These are phyloP conservation scores for Eulithis testata DNA, from an alignment of 2,888 invertebrate genomes.

Conservation along the genomic window DNA sequence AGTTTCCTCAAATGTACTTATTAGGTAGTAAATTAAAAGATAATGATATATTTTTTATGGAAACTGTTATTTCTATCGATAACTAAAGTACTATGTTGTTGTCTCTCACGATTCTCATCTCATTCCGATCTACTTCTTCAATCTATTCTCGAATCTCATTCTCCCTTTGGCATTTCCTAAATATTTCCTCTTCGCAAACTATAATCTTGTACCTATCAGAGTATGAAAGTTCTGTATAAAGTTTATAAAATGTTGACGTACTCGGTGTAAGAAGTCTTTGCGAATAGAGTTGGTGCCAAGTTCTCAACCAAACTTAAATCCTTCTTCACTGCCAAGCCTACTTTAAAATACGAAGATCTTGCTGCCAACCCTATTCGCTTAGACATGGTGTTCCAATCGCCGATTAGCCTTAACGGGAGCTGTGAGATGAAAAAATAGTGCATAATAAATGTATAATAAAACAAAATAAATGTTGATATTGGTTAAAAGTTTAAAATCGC, in stretches of 20 bases:
- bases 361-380: slow-evolving; percentile 28
- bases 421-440: slow-evolving; percentile 73
- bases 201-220: slow-evolving; percentile 16
- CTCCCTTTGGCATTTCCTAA: slow-evolving; percentile 38
- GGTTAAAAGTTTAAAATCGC: slow-evolving; percentile 16
- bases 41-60: too few species aligned
- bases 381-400: slow-evolving; percentile 75
- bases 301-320: slow-evolving; percentile 4
- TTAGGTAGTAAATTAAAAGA: too few species aligned
- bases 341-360: slow-evolving; percentile 20
- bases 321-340: slow-evolving; percentile 12
- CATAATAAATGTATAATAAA: slow-evolving; percentile 33
- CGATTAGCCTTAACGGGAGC: slow-evolving; percentile 79
- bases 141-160: slow-evolving; percentile 19
- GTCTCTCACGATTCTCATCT: slow-evolving; percentile 6
- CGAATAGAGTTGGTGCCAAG: slow-evolving; percentile 30
- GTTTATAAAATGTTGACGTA: slow-evolving; percentile 38
- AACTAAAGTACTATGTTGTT: not conserved
- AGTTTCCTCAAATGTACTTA: too few species aligned
- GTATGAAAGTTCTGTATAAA: slow-evolving; percentile 23
- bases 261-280: slow-evolving; percentile 35
- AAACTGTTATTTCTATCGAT: too few species aligned
- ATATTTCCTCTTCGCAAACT: slow-evolving; percentile 26
- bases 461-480: slow-evolving; percentile 11
- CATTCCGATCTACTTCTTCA: slow-evolving; percentile 10